Evolutionary conservation across 2,888 invertebrate genomes (phyloP), one percentile per base, ranked within the genome.

Genomic region (Clitarchus hookeri): DNA sequence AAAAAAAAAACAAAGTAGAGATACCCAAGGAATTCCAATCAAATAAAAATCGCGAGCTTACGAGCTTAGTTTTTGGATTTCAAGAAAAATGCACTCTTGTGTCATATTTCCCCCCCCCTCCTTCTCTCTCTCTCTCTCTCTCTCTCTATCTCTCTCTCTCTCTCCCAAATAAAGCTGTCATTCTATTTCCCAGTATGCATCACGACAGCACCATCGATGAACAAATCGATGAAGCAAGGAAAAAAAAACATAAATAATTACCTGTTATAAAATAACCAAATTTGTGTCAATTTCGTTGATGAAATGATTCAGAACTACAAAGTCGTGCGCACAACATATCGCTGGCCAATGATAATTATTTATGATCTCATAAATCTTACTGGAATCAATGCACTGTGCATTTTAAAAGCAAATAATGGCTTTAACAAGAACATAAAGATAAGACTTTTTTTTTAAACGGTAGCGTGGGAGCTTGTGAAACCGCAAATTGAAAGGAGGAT

Each of bases 361-460:
- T 79, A 19, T 79, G 27, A 79, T 27, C 8, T 79, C 25, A 25
- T 79, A 6, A 79, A 79, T 23, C 53, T 53, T 26, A 26, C 0
- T 79, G 79, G 26, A 79, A 79, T 79, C 79, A 79, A 79, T 79
- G 79, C 25, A 79, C 27, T 79, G n/a, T 79, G 79, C 16, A 79
- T 12, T 26, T 53, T 53, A 12, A 53, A 53, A 53, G 53, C 3
- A 53, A 53, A 53, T 19, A 12, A 53, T 53, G 53, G 53, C 53
- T 53, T 53, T 8, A 53, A 53, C 53, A 53, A 12, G 53, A 53
- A 53, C 13, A 19, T 53, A 19, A 53, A 53, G 13, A 53, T 2
- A 53, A 53, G 3, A 53, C 12, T 16, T 16, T 53, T n/a, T n/a
- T 53, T 53, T 53, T 53, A 53, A 53, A 53, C 53, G 6, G 53